phyloP scores from a whole-genome alignment of 2,797 vertebrate species.

The Melanogrammus aeglefinus region DNA sequence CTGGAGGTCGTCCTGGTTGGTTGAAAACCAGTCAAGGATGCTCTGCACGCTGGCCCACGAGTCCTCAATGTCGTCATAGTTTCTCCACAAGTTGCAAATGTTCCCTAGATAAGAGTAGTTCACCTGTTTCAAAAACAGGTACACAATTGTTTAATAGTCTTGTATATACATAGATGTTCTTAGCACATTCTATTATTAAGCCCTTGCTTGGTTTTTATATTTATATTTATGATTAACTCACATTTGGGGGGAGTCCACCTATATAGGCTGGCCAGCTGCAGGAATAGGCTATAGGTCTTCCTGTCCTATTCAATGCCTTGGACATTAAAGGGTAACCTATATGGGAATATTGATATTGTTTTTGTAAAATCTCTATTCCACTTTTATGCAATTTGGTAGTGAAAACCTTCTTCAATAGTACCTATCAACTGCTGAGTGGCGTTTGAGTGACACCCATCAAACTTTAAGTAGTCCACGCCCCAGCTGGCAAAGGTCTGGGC shows the following conservation, averaged over 20 bases:
- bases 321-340: constrained; percentile 84
- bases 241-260: constrained; percentile 85
- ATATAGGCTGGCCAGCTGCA: constrained; percentile 88
- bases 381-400: neutral
- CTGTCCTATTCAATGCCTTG: constrained; percentile 81
- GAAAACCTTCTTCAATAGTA: constrained; percentile 10
- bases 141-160: neutral
- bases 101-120: constrained; percentile 80
- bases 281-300: constrained; percentile 82
- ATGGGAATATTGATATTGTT: neutral
- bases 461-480: constrained; percentile 84
- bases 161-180: neutral
- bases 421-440: constrained; percentile 60
- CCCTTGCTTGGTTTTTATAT: neutral
- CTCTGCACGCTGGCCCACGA: constrained; percentile 81
- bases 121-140: constrained; percentile 64
- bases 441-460: constrained; percentile 80
- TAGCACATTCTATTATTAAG: neutral
- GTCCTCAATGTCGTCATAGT: constrained; percentile 83
- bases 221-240: constrained; percentile 53
- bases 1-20: constrained; percentile 81
- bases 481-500: constrained; percentile 80
- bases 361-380: neutral
- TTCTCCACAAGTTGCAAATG: constrained; percentile 88
- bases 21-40: constrained; percentile 81